These are phyloP conservation scores for Pimephales promelas DNA, from an alignment of 2,113 vertebrate genomes.

Conservation along the genomic window DNA sequence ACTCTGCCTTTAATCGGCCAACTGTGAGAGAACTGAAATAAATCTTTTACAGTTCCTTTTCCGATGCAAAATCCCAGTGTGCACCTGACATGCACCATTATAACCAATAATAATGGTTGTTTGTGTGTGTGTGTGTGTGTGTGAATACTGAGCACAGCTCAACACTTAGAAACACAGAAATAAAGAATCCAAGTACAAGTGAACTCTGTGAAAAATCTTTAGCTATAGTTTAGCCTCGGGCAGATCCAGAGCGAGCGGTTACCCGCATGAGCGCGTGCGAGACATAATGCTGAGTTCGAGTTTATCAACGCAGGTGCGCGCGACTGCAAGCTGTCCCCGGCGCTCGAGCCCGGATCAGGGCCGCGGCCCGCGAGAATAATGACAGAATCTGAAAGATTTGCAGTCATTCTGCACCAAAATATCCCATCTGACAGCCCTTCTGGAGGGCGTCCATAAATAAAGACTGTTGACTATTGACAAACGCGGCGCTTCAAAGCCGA, in stretches of 20 bases:
- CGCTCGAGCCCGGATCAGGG: background rate
- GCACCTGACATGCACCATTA: too few species aligned
- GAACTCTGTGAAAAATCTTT: conserved; percentile 13
- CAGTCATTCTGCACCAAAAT: conserved; percentile 29
- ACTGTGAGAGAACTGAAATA: background rate
- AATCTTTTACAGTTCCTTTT: too few species aligned
- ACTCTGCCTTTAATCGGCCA: too few species aligned
- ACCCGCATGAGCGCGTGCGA: background rate
- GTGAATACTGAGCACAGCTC: background rate
- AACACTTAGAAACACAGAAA: background rate
- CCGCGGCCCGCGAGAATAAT: background rate
- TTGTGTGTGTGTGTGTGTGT: too few species aligned
- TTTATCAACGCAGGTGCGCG: background rate
- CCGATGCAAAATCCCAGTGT: too few species aligned
- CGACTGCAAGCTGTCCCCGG: background rate
- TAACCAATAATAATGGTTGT: too few species aligned
- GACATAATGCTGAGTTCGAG: background rate
- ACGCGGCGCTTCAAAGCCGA: conserved; percentile 56
- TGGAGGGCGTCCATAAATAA: conserved; percentile 58
- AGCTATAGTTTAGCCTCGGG: conserved; percentile 6
- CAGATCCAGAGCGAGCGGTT: background rate
- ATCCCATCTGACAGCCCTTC: conserved; percentile 38
- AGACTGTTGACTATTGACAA: conserved; percentile 61
- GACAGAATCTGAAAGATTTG: conserved; percentile 38
- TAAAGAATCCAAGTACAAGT: background rate